Evolutionary conservation across 2,797 vertebrate genomes (phyloP).

Genomic region (Crenuchus spilurus): DNA sequence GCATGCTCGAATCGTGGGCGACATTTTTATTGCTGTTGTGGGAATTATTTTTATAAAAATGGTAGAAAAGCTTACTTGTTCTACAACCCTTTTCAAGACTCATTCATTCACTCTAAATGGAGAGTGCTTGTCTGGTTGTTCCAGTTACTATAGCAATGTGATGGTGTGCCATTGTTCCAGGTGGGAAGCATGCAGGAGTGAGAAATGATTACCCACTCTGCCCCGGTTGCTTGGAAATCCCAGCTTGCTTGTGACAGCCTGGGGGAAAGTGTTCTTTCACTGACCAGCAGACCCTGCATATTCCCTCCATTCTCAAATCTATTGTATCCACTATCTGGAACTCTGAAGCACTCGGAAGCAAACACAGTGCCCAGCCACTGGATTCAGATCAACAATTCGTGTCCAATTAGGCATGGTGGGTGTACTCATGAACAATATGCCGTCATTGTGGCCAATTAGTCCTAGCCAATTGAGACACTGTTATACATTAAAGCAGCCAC

Average conservation of each 20-base stretch:
- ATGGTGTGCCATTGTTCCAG: slow-evolving; percentile 81
- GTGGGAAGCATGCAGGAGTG: slow-evolving; percentile 77
- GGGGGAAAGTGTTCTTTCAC: slow-evolving; percentile 10
- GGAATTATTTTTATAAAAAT: slow-evolving; percentile 72
- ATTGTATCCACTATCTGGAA: background rate
- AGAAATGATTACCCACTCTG: slow-evolving; percentile 77
- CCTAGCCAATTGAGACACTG: background rate
- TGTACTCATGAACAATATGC: background rate
- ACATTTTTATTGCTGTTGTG: background rate
- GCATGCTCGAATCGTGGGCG: background rate
- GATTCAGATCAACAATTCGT: background rate
- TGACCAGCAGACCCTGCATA: slow-evolving; percentile 1
- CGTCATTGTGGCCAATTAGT: background rate
- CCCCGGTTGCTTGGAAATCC: slow-evolving; percentile 83
- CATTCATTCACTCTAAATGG: slow-evolving; percentile 67
- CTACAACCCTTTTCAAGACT: slow-evolving; percentile 68
- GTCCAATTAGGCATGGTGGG: background rate
- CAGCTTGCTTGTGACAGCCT: slow-evolving; percentile 37
- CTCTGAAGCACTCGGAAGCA: background rate
- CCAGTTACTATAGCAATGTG: slow-evolving; percentile 76
- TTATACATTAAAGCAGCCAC: background rate
- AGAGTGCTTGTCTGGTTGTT: slow-evolving; percentile 70
- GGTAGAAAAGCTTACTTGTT: slow-evolving; percentile 72
- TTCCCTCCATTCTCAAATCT: slow-evolving; percentile 17
- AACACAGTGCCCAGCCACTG: background rate